Base-by-base conservation (phyloP, 2,113 vertebrate species). In the Oostethus manadensis region DNA sequence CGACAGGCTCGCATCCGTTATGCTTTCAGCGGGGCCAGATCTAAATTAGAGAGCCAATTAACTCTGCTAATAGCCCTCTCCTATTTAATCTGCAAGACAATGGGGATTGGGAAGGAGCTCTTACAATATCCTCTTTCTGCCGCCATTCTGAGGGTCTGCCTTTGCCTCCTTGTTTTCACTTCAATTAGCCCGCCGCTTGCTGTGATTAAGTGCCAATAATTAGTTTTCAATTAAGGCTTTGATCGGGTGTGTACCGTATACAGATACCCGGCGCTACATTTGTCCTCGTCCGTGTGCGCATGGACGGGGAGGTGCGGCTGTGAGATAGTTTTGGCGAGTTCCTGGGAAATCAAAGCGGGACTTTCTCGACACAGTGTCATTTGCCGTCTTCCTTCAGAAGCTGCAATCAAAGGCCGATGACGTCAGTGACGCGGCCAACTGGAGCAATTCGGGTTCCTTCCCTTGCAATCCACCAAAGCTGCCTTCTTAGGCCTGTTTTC, bases 11-110 rank as follows among this genome's bases (percentile, higher is more conserved):
- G 80, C 95, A 99, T 97, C 93, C 92, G 90, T 99, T 94, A 97
- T 92, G 94, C 93, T 94, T 98, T 98, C 92, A 96, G 88, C 88
- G 88, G 68, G 89, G 81, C 93, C 91, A 97, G 94, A 94, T 97
- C 94, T 98, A 97, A 98, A 98, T 97, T 96, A 94, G 94, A 94
- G 94, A 96, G 94, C 95, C 94, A 99, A 99, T 99, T 98, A 97
- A 96, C 93, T 88, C 92, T 90, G 90, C 94, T 98, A 99, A 99
- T 98, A 96, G 94, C 93, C 91, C 93, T 94, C 92, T 93, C 93
- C 93, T 94, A 92, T 95, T 99, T 97, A 95, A 99, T 97, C 95
- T 95, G 90, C 87, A 89, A 98, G 92, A 98, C 95, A 99, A 97
- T 94, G 91, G 90, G 90, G 90, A 92, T 91, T 96, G 94, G 94